Evolutionary conservation across 2,113 vertebrate species (phyloP).

Genomic region (Chunga burmeisteri): DNA sequence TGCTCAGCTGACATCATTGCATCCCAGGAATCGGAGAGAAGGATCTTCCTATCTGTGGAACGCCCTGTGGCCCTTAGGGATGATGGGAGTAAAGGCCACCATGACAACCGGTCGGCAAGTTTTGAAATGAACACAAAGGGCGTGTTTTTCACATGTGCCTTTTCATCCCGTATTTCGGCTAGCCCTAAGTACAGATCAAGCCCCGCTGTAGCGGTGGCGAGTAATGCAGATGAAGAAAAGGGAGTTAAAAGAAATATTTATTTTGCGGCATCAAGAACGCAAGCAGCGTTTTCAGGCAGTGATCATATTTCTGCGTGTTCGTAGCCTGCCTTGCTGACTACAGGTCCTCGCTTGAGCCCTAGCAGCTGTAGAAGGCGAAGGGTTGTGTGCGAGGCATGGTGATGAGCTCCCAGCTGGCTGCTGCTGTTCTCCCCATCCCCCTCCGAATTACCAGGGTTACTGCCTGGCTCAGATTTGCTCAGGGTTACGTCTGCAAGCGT

Average conservation of each 20-base stretch:
- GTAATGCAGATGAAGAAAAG: background rate
- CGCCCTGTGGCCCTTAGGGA: background rate
- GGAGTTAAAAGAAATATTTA: background rate
- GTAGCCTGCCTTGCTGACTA: background rate
- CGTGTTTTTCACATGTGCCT: background rate
- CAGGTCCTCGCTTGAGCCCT: constrained; percentile 27
- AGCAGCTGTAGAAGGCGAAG: constrained; percentile 36
- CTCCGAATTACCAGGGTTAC: constrained; percentile 55
- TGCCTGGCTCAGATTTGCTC: constrained; percentile 3
- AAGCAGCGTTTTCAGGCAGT: background rate
- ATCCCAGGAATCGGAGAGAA: background rate
- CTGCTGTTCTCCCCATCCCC: constrained; percentile 46
- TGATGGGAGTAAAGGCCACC: background rate
- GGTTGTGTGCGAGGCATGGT: constrained; percentile 31
- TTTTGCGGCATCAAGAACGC: background rate
- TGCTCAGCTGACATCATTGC: background rate
- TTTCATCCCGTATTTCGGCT: background rate
- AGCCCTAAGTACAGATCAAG: background rate
- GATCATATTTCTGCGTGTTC: background rate
- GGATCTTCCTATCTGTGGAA: background rate
- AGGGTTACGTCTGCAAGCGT: constrained; percentile 30
- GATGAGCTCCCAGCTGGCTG: constrained; percentile 60
- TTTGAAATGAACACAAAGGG: background rate
- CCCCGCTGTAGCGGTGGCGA: background rate
- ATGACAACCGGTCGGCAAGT: rapidly evolving